phyloP scores from a whole-genome alignment of 2,113 vertebrate species.

The Tylochromis polylepis region DNA sequence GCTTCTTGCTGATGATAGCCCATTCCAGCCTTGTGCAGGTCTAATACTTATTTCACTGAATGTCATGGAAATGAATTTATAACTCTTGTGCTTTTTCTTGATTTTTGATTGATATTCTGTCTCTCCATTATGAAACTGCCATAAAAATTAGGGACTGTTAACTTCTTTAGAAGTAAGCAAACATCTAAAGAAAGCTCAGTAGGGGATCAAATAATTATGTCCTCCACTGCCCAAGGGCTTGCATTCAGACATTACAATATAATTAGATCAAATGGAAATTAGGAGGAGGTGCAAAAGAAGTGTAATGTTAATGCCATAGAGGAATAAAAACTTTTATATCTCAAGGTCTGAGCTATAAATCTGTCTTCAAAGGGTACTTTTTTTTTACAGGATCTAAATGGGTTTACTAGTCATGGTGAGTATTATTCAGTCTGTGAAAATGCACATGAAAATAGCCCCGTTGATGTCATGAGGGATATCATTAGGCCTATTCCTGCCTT shows the following conservation, averaged over 20 bases:
- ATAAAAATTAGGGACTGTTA: neutral
- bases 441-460: neutral
- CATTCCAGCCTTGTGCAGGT: neutral
- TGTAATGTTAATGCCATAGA: neutral
- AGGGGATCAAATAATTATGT: neutral
- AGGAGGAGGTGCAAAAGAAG: neutral
- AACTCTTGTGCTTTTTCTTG: neutral
- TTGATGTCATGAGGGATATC: neutral
- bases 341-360: neutral
- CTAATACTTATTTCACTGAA: neutral
- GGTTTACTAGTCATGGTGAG: neutral
- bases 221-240: neutral
- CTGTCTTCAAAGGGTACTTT: neutral
- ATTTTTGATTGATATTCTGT: neutral
- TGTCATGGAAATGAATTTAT: neutral
- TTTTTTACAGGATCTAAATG: neutral
- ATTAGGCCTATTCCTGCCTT: neutral
- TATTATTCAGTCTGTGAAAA: neutral
- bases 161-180: neutral
- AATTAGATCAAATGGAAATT: neutral
- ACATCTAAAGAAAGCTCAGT: neutral
- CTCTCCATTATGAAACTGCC: neutral
- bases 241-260: neutral
- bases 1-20: neutral
- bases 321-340: neutral